These are phyloP conservation scores for Bos indicus DNA, from an alignment of 2,113 vertebrate species.

Conservation along the genomic window DNA sequence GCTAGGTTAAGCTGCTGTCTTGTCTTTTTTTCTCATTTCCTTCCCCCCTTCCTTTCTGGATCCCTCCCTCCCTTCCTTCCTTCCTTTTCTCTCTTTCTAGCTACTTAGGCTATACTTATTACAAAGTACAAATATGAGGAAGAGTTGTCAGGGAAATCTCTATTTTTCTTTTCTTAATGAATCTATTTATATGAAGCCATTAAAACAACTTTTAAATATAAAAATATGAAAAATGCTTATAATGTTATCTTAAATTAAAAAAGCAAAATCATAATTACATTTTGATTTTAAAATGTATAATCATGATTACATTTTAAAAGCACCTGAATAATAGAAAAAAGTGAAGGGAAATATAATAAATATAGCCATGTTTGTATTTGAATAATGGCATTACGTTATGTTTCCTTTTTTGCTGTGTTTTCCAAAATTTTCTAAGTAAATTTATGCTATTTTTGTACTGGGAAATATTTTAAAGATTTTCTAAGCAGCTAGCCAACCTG, in stretches of 20 bases:
- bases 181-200: neutral
- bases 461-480: neutral
- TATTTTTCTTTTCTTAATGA: neutral
- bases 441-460: neutral
- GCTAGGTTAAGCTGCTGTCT: neutral
- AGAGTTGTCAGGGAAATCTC: neutral
- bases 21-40: neutral
- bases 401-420: neutral
- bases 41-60: neutral
- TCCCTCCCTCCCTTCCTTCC: no score
- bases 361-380: neutral
- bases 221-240: neutral
- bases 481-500: neutral
- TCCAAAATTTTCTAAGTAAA: neutral
- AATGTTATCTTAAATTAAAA: neutral
- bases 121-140: neutral
- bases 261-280: neutral
- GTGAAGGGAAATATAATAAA: neutral
- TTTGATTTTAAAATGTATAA: neutral
- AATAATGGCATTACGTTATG: neutral
- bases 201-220: neutral
- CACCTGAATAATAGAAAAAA: neutral
- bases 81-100: neutral
- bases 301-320: neutral
- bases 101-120: neutral